Base-by-base conservation (phyloP, 2,888 invertebrate species). In the Plebejus argus region DNA sequence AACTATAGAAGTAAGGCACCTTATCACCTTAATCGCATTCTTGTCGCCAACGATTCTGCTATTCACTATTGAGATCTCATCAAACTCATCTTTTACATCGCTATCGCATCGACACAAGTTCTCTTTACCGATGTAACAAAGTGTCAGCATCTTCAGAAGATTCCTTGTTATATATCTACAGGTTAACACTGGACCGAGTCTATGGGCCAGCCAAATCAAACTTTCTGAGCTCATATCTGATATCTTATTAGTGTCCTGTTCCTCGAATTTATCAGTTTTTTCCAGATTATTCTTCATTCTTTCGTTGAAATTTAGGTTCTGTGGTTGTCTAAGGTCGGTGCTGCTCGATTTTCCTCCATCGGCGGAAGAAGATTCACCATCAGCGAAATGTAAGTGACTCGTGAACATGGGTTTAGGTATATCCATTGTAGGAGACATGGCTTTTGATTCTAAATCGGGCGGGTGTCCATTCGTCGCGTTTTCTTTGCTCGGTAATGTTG, bases 141-240 rank as follows among this genome's bases (percentile, higher is more conserved):
- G 91, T 0, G 98, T 98, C 77, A 99, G 91, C 98, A 99, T 99
- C 85, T 99, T 96, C 15, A 99, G 94, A 81, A 99, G 94, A 93
- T 99, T 99, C 79, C 98, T 95, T 0, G 99, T 97, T 45, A 99
- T 95, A 91, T 98, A 97, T 82, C 98, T 96, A 66, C 99, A 98
- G 0, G 98, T 98, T 35, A 99, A 94, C 74, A 99, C 98, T 0
- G 99, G 99, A 0, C 99, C 99, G 23, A 99, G 92, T 80, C 99
- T 96, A 91, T 99, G 98, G 0, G 98, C 97, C 79, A 99, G 87
- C 99, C 99, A 99, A 79, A 98, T 96, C 0, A 98, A 91, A 84
- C 98, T 98, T 85, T 98, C 98, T 0, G 96, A 96, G 85, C 97
- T 97, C 96, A 98, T 97, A 86, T 98, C 98, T 0, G 98, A 97